A percentile compares a stretch with the other conserved stretches of the same genome.
Conservation (phyloP, 2,113 vertebrate species). For the Sclerurus mexicanus region DNA sequence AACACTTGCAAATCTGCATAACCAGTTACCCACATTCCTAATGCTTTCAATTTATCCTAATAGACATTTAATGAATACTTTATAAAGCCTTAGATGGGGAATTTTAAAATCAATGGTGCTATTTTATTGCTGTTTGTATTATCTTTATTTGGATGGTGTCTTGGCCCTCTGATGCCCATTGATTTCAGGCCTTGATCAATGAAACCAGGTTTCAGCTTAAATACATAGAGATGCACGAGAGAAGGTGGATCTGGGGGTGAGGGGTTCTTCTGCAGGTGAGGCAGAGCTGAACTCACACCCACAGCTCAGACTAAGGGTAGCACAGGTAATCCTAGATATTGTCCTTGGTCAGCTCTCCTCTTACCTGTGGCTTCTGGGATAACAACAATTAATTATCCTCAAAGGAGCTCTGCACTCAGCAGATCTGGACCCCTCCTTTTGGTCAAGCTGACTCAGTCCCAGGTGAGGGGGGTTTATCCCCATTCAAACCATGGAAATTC, state of each 20-base stretch:
- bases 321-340: not conserved
- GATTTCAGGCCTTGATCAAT: conserved; percentile 58
- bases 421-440: not conserved
- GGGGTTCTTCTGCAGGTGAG: not conserved
- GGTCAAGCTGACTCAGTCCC: not conserved
- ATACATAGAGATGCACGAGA: not conserved
- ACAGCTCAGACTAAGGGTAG: not conserved
- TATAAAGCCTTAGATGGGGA: conserved; percentile 70
- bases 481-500: accelerated
- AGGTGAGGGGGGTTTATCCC: not conserved
- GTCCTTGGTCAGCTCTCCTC: not conserved
- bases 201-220: not conserved
- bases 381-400: not conserved
- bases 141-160: conserved; percentile 61
- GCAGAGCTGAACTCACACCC: not conserved
- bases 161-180: conserved; percentile 51
- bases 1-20: conserved; percentile 65
- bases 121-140: conserved; percentile 70
- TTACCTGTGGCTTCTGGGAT: not conserved
- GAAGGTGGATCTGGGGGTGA: not conserved
- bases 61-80: conserved; percentile 77
- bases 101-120: conserved; percentile 74
- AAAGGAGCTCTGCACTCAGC: not conserved
- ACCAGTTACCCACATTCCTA: conserved; percentile 53
- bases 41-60: conserved; percentile 76